Conservation (phyloP, 2,888 invertebrate genomes). For the Acanthacorydalis orientalis region DNA sequence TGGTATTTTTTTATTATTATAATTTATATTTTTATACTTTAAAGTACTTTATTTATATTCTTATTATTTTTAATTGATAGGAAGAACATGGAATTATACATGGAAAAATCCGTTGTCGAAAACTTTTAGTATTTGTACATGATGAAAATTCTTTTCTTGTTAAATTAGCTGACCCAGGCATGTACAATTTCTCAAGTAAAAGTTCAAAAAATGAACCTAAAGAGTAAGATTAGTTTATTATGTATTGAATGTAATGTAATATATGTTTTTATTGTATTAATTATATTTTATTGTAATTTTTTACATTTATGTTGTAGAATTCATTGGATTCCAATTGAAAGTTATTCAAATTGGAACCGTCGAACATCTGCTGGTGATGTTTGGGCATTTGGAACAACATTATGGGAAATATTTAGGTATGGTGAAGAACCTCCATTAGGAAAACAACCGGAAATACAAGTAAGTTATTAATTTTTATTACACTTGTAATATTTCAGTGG, state of each 20-base stretch:
- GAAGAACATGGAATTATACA: constrained; percentile 69
- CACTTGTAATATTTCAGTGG: not conserved
- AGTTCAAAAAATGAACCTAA: too few relatives aligned
- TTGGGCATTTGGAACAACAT: constrained; percentile 82
- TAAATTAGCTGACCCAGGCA: constrained; percentile 71
- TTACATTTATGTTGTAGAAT: constrained; percentile 33
- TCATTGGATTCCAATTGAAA: constrained; percentile 83
- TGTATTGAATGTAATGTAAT: constrained; percentile 41
- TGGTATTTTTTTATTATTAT: constrained; percentile 33
- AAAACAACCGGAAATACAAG: constrained; percentile 19
- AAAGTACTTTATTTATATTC: not conserved
- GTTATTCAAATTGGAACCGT: constrained; percentile 47
- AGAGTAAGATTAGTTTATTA: constrained; percentile 12
- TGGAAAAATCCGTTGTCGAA: constrained; percentile 68
- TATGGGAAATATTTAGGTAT: constrained; percentile 83
- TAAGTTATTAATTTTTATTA: constrained; percentile 11
- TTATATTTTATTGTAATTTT: constrained; percentile 1
- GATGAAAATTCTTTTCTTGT: constrained; percentile 52
- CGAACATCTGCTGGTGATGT: constrained; percentile 60
- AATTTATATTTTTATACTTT: not conserved
- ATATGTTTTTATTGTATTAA: not conserved
- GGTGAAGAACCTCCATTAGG: constrained; percentile 31
- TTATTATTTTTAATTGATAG: constrained; percentile 20
- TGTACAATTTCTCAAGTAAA: constrained; percentile 30
- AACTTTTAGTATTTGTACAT: constrained; percentile 61